Evolutionary conservation across 2,113 vertebrate species (phyloP).

Genomic region (Chaetops frenatus): DNA sequence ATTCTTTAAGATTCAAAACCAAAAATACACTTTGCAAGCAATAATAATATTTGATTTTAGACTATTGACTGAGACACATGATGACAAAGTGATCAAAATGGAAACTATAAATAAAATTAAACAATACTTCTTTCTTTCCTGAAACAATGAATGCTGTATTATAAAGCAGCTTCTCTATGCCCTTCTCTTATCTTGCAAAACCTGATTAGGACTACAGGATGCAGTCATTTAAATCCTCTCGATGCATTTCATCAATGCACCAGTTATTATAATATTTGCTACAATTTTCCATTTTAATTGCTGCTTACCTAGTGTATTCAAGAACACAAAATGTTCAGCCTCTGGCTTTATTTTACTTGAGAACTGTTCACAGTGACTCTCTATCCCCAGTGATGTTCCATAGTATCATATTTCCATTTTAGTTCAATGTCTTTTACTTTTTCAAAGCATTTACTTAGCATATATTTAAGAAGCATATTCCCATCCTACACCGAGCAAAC

Average conservation of each 20-base stretch:
- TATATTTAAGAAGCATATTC: neutral
- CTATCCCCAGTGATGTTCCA: neutral
- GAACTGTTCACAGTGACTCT: neutral
- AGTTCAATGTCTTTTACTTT: neutral
- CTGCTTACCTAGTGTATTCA: neutral
- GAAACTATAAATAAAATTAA: neutral
- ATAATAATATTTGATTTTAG: neutral
- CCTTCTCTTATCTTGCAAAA: neutral
- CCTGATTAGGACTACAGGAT: neutral
- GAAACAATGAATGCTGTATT: neutral
- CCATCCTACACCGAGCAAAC: conserved; percentile 1
- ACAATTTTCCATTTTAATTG: neutral
- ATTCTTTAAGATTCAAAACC: neutral
- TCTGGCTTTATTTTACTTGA: neutral
- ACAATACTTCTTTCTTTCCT: neutral
- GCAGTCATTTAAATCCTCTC: neutral
- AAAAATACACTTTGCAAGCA: neutral
- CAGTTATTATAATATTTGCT: neutral
- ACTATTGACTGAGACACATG: neutral
- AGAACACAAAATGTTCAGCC: neutral
- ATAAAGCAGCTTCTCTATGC: neutral
- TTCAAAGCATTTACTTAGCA: neutral
- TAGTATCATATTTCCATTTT: neutral
- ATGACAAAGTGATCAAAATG: neutral
- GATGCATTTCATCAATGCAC: neutral